Conservation (phyloP, 2,113 vertebrate genomes). For the Balaenoptera acutorostrata region DNA sequence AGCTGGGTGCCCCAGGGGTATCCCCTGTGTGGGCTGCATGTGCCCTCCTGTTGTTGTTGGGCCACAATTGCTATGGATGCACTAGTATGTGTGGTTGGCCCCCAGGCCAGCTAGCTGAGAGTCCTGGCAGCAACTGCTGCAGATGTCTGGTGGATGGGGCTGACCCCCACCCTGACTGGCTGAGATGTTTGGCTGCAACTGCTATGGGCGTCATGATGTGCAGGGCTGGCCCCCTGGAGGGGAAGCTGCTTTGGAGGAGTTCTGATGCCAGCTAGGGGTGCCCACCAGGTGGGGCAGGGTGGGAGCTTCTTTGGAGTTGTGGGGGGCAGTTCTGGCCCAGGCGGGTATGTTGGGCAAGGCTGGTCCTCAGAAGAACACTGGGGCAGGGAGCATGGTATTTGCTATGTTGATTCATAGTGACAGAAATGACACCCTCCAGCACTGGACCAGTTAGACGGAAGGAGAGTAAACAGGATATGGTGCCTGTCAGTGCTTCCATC, state of each 20-base stretch:
- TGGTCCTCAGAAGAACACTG: not conserved
- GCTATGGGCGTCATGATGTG: not conserved
- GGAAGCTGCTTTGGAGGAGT: not conserved
- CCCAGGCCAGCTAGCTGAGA: not conserved
- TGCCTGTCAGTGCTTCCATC: not conserved
- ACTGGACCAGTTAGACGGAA: not conserved
- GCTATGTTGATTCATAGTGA: not conserved
- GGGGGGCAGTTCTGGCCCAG: not conserved
- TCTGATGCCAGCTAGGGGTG: not conserved
- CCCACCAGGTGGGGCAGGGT: not conserved
- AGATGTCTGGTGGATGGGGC: not conserved
- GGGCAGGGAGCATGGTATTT: not conserved
- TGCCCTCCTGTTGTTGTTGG: not conserved
- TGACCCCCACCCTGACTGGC: not conserved
- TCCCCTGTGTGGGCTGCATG: not conserved
- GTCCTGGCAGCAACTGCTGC: not conserved
- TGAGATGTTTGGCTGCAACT: not conserved
- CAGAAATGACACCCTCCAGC: not conserved
- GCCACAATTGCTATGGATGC: not conserved
- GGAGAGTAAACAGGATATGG: not conserved
- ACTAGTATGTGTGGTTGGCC: not conserved
- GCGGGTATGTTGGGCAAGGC: not conserved
- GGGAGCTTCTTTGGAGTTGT: not conserved
- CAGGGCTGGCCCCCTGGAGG: not conserved
- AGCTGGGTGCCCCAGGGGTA: not conserved